Conservation (phyloP, 2,888 invertebrate genomes). For the Rhamphomyia laevipes region DNA sequence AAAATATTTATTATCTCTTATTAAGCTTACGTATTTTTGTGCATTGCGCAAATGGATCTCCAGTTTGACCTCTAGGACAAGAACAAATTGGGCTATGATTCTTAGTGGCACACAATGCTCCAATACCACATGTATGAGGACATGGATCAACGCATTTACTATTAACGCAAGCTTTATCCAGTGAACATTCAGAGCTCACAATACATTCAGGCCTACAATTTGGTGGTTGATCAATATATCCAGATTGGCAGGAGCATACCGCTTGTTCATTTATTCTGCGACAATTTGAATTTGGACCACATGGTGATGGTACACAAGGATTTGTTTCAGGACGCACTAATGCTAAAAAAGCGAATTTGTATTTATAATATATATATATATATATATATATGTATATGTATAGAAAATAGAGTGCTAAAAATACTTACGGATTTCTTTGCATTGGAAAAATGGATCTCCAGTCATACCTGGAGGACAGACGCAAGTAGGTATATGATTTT, state of each 20-base stretch:
- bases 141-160: conserved; percentile 82
- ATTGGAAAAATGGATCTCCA: conserved; percentile 74
- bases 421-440: conserved; percentile 41
- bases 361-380: conserved; percentile 26
- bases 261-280: conserved; percentile 67
- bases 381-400: conserved; percentile 5
- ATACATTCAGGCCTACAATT: conserved; percentile 75
- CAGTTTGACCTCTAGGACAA: conserved; percentile 71
- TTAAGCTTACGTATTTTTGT: conserved; percentile 50
- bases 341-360: conserved; percentile 2
- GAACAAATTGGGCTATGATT: conserved; percentile 83
- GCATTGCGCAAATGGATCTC: conserved; percentile 76
- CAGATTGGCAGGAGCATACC: conserved; percentile 72
- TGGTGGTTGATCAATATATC: conserved; percentile 67
- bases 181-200: conserved; percentile 74
- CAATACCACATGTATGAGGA: conserved; percentile 74
- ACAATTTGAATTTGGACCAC: conserved; percentile 80
- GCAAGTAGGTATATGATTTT: conserved; percentile 68
- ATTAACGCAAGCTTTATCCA: conserved; percentile 71
- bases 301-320: conserved; percentile 74
- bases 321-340: conserved; percentile 41
- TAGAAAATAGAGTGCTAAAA: background rate
- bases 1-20: background rate
- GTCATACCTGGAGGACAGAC: conserved; percentile 62
- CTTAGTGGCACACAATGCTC: conserved; percentile 68